Evolutionary conservation across 2,113 vertebrate species (phyloP), one percentile per base, ranked within the genome.

Genomic region (Phyllopteryx taeniolatus): DNA sequence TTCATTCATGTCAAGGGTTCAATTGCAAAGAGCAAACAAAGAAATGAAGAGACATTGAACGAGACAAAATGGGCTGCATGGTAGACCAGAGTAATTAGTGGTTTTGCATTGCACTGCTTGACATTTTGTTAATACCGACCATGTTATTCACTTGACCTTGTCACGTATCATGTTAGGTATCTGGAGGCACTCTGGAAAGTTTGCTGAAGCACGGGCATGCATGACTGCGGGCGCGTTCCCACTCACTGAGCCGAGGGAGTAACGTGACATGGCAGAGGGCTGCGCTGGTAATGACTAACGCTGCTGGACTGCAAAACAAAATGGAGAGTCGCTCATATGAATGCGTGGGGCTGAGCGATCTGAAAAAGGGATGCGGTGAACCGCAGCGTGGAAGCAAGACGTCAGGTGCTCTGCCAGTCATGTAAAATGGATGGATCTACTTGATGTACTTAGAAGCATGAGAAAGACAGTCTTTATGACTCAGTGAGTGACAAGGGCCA

Each of bases 161-260:
- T 79, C 71, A 33, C 35, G 64, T 70, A 27, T 74, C 54, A 64
- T 33, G 60, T 74, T 31, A 72, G 47, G 22, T 69, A 75, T 67
- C n/a, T 27, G 42, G 68, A 49, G 51, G 67, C 78, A 65, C 17
- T 33, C 12, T 44, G 39, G 35, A 13, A 72, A 68, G 75, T 69
- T 79, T 75, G 72, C 73, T 1, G 67, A 73, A 64, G 75, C 91
- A 92, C 92, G 92, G 91, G 88, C 94, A 95, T 95, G 94, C 95
- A 86, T 54, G 74, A 80, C 65, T 61, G 42, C 22, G 69, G 70
- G 80, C 78, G 81, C 53, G 8, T 87, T 86, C 84, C 79, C 85
- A 91, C 89, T 95, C 94, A 95, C 94, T 94, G 94, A 96, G 95
- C 94, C 89, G 92, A 90, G 86, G 62, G 27, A 73, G 57, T 67